Percentiles rank a stretch among this genome's conserved stretches.
Evolutionary conservation across 1,140 invertebrate species (phyloP).

Genomic region (Dufourea novaeangliae): DNA sequence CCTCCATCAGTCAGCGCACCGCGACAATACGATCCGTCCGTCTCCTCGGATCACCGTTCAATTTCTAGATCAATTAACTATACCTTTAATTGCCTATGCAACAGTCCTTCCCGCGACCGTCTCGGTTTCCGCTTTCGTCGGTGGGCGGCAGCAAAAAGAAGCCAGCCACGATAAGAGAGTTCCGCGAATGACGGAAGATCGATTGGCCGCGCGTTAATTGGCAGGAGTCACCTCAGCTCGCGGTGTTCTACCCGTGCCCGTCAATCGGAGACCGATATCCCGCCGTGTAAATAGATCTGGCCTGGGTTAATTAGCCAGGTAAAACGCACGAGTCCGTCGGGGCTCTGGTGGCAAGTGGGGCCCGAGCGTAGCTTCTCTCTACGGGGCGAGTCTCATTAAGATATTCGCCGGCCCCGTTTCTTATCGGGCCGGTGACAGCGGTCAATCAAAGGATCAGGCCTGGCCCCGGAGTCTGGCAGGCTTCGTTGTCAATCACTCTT

Average conservation of each 20-base stretch:
- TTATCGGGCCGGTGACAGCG: slow-evolving; percentile 80
- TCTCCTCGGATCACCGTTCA: neutral
- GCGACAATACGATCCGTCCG: neutral
- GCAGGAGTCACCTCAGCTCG: slow-evolving; percentile 43
- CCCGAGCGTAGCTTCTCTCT: neutral
- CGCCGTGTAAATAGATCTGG: slow-evolving; percentile 65
- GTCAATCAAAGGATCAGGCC: slow-evolving; percentile 79
- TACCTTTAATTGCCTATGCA: slow-evolving; percentile 32
- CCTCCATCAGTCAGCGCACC: neutral
- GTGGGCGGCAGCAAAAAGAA: slow-evolving; percentile 9
- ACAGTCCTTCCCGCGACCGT: neutral
- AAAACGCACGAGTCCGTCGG: slow-evolving; percentile 19
- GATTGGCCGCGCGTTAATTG: slow-evolving; percentile 68
- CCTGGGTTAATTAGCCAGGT: slow-evolving; percentile 65
- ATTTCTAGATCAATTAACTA: slow-evolving; percentile 27
- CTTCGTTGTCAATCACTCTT: slow-evolving; percentile 79
- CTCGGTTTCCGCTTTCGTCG: neutral
- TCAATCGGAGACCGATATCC: slow-evolving; percentile 53
- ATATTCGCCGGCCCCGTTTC: slow-evolving; percentile 76
- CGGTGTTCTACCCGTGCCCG: slow-evolving; percentile 16
- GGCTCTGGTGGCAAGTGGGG: neutral
- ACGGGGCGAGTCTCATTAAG: slow-evolving; percentile 78
- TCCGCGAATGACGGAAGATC: slow-evolving; percentile 55
- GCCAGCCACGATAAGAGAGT: slow-evolving; percentile 4
- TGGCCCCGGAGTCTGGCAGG: slow-evolving; percentile 66